Evolutionary conservation across 1,140 invertebrate species (phyloP).

Genomic region (Temnothorax longispinosus): DNA sequence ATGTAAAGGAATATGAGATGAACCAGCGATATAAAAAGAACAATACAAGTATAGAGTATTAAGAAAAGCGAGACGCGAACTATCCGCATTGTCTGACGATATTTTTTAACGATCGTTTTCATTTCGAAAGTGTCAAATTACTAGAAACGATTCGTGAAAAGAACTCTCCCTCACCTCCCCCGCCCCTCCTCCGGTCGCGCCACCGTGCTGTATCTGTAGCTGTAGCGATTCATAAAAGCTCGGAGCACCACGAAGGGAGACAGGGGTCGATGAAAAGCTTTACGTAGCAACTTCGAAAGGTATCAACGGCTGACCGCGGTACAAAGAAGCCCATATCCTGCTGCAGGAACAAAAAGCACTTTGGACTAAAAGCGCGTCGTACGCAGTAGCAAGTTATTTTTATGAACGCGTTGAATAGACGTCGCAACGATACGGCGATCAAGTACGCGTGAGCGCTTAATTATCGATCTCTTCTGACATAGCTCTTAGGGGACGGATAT

Average conservation of each 20-base stretch:
- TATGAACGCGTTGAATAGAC: slow-evolving; percentile 56
- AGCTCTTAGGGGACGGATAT: not conserved
- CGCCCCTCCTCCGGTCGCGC: not conserved
- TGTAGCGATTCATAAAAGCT: slow-evolving; percentile 43
- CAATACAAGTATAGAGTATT: slow-evolving; percentile 7
- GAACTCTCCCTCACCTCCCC: not conserved
- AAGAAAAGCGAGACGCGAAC: slow-evolving; percentile 16
- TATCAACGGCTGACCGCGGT: slow-evolving; percentile 64
- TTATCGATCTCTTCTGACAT: slow-evolving; percentile 11
- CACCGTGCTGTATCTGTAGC: not conserved
- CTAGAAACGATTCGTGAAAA: slow-evolving; percentile 22
- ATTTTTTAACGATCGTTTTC: slow-evolving; percentile 38
- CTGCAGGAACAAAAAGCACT: slow-evolving; percentile 69
- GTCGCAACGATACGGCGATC: slow-evolving; percentile 10
- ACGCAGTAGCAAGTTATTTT: slow-evolving; percentile 67
- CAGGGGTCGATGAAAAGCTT: slow-evolving; percentile 60
- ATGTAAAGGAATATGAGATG: slow-evolving; percentile 16
- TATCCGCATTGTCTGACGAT: slow-evolving; percentile 6
- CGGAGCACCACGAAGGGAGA: not conserved
- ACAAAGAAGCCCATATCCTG: slow-evolving; percentile 71
- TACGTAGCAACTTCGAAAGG: slow-evolving; percentile 59
- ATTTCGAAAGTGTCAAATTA: slow-evolving; percentile 48
- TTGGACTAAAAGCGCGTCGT: slow-evolving; percentile 68
- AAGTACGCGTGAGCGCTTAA: slow-evolving; percentile 16
- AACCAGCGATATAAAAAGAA: not conserved